These are phyloP conservation scores for Austrofundulus limnaeus DNA, from an alignment of 2,113 vertebrate species.

Conservation along the genomic window DNA sequence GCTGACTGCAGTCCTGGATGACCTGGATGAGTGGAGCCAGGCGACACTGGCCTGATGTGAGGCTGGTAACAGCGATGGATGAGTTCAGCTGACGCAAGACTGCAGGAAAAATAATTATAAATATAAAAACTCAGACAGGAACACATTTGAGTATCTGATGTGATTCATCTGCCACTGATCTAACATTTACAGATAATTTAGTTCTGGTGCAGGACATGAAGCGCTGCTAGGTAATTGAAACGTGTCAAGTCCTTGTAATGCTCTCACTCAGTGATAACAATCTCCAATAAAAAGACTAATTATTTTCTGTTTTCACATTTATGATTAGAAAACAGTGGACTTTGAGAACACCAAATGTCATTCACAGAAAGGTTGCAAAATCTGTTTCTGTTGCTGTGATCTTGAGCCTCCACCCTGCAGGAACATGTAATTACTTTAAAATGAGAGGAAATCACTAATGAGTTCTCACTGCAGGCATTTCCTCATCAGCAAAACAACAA, in stretches of 20 bases:
- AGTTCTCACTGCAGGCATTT: constrained; percentile 59
- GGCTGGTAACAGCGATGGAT: constrained; percentile 91
- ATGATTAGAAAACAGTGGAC: not conserved
- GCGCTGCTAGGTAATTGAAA: not conserved
- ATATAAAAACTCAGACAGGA: not conserved
- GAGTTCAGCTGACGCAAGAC: constrained; percentile 95
- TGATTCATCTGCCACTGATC: not conserved
- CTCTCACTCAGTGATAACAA: no score
- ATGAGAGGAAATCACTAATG: constrained; percentile 57
- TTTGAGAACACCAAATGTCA: not conserved
- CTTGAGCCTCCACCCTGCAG: constrained; percentile 24
- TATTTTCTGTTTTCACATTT: not conserved
- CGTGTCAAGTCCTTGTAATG: not conserved
- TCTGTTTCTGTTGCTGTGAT: constrained; percentile 33
- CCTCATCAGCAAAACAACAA: constrained; percentile 46
- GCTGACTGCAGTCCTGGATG: constrained; percentile 95
- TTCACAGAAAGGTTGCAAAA: constrained; percentile 8
- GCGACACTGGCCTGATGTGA: constrained; percentile 93
- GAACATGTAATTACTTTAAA: constrained; percentile 24
- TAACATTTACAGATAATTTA: not conserved
- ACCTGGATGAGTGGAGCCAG: constrained; percentile 96
- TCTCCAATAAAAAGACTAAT: not conserved
- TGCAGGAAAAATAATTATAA: constrained; percentile 66
- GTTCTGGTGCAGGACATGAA: not conserved
- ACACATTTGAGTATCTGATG: not conserved